phyloP scores from a whole-genome alignment of 2,888 invertebrate species.

The Nesidiocoris tenuis region DNA sequence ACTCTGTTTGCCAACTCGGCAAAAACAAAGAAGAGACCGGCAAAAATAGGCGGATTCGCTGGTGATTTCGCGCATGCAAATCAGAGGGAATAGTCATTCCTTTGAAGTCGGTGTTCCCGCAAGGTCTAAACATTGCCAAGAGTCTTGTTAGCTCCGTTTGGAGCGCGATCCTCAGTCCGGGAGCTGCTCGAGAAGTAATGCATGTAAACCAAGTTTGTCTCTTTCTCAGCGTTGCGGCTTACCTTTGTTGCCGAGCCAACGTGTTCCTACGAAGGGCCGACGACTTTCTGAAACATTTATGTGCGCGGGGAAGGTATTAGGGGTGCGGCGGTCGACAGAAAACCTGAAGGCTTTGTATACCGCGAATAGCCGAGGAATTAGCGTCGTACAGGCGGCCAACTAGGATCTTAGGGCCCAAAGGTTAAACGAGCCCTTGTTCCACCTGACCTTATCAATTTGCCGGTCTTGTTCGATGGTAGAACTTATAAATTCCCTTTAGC shows the following conservation, averaged over 20 bases:
- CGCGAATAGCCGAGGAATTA: constrained; percentile 12
- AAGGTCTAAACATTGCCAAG: constrained; percentile 41
- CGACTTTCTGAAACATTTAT: constrained; percentile 35
- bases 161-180: background rate
- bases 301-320: background rate
- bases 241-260: constrained; percentile 31
- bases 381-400: constrained; percentile 13
- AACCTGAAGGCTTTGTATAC: background rate
- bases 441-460: background rate
- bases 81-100: constrained; percentile 34
- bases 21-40: background rate
- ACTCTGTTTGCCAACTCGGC: background rate
- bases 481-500: background rate
- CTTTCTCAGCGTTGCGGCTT: constrained; percentile 35
- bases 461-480: background rate
- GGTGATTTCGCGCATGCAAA: constrained; percentile 39
- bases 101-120: constrained; percentile 38
- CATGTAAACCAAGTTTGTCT: constrained; percentile 42
- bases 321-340: background rate
- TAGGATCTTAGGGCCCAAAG: background rate
- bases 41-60: background rate
- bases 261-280: background rate
- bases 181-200: constrained; percentile 35
- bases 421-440: background rate
- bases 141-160: constrained; percentile 22